phyloP scores from a whole-genome alignment of 2,888 invertebrate species.

The Lapara coniferarum region DNA sequence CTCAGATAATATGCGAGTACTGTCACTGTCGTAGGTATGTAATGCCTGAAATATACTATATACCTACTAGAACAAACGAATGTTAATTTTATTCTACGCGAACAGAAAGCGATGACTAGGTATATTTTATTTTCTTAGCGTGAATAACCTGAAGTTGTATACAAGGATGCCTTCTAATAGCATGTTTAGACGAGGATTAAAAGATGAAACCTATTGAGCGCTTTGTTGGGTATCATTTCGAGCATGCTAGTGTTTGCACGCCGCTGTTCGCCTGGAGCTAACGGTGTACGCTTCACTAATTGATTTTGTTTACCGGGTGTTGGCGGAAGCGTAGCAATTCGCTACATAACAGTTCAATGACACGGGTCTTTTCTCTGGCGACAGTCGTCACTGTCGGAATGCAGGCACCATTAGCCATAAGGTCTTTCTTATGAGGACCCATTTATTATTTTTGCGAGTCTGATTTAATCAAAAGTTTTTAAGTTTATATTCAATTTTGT shows the following conservation, averaged over 20 bases:
- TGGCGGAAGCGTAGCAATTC: constrained; percentile 68
- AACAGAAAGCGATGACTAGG: too few relatives aligned
- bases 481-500: constrained; percentile 25
- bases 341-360: constrained; percentile 73
- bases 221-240: neutral
- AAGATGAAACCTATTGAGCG: neutral
- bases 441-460: constrained; percentile 50
- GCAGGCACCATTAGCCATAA: constrained; percentile 58
- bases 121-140: too few relatives aligned
- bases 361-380: constrained; percentile 59
- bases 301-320: constrained; percentile 67
- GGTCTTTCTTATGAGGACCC: constrained; percentile 42
- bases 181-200: neutral
- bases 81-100: too few relatives aligned
- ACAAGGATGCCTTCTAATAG: too few relatives aligned
- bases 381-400: constrained; percentile 63
- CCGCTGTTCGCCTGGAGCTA: constrained; percentile 36
- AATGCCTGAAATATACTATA: too few relatives aligned
- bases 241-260: neutral
- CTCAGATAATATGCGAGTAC: constrained; percentile 33
- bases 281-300: constrained; percentile 60
- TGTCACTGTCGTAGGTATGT: constrained; percentile 10
- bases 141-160: too few relatives aligned
- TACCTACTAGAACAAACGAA: too few relatives aligned
- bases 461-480: constrained; percentile 36